Conservation (phyloP, 2,113 vertebrate species). For the Apodemus speciosus region DNA sequence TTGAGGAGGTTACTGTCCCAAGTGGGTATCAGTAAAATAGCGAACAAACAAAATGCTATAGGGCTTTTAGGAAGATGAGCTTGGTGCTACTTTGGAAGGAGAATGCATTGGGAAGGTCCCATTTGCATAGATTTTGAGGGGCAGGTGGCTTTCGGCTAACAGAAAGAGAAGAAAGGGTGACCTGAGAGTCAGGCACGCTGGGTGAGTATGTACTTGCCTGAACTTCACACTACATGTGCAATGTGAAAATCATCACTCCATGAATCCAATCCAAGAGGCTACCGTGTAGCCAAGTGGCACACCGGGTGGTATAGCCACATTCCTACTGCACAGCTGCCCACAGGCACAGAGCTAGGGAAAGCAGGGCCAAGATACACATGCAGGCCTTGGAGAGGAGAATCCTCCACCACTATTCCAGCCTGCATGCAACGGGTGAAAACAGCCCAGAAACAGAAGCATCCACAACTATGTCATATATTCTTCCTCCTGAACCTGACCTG, state of each 20-base stretch:
- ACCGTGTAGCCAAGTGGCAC: not conserved
- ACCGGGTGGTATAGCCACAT: not conserved
- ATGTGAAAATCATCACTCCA: not conserved
- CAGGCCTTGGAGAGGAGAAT: not conserved
- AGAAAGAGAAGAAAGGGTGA: slow-evolving; percentile 1
- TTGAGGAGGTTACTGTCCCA: not conserved
- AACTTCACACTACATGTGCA: slow-evolving; percentile 10
- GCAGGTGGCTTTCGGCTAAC: slow-evolving; percentile 45
- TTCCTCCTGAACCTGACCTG: not conserved
- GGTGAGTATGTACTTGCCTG: not conserved
- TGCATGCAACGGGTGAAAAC: not conserved
- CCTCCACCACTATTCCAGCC: not conserved
- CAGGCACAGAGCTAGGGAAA: not conserved
- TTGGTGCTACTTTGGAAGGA: not conserved
- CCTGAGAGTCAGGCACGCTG: not conserved
- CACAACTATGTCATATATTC: not conserved
- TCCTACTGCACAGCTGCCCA: not conserved
- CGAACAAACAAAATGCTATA: not conserved
- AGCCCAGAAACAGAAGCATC: not conserved
- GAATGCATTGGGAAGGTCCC: not conserved
- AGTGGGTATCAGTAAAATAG: not conserved
- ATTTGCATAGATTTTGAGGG: not conserved
- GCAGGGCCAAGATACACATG: not conserved
- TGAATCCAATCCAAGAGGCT: not conserved
- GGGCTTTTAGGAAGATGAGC: not conserved